Evolutionary conservation across 2,888 invertebrate species (phyloP).

Genomic region (Hanleya hanleyi): DNA sequence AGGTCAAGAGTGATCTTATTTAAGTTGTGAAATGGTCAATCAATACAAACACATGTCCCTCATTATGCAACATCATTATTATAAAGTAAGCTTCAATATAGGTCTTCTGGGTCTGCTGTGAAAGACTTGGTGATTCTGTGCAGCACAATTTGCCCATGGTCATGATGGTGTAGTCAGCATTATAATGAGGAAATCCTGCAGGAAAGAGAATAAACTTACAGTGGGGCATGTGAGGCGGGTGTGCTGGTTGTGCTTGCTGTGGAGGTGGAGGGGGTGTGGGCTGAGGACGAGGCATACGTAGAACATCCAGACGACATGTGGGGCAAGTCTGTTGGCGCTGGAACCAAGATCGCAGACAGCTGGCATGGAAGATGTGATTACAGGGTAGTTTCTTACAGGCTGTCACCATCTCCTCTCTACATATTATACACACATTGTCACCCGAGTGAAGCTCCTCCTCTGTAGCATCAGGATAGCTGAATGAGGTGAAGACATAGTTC

Average conservation of each 20-base stretch:
- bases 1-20: too few relatives aligned
- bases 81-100: too few relatives aligned
- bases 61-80: too few relatives aligned
- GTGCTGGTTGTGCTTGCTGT: constrained; percentile 56
- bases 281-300: constrained; percentile 72
- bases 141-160: too few relatives aligned
- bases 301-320: constrained; percentile 94
- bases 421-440: constrained; percentile 99
- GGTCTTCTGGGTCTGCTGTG: too few relatives aligned
- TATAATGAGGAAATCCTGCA: too few relatives aligned
- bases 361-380: constrained; percentile 99
- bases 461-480: constrained; percentile 90
- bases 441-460: constrained; percentile 87
- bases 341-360: constrained; percentile 98
- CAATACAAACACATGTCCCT: too few relatives aligned
- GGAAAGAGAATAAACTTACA: too few relatives aligned
- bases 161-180: too few relatives aligned
- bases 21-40: too few relatives aligned
- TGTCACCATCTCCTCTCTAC: constrained; percentile 88
- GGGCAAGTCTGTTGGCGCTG: constrained; percentile 99
- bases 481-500: constrained; percentile 58
- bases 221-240: constrained; percentile 27
- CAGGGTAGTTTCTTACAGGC: constrained; percentile 95
- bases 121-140: too few relatives aligned
- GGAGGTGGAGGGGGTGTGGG: constrained; percentile 74